phyloP scores from a whole-genome alignment of 1,140 invertebrate genomes.

The Zaprionus ghesquierei region DNA sequence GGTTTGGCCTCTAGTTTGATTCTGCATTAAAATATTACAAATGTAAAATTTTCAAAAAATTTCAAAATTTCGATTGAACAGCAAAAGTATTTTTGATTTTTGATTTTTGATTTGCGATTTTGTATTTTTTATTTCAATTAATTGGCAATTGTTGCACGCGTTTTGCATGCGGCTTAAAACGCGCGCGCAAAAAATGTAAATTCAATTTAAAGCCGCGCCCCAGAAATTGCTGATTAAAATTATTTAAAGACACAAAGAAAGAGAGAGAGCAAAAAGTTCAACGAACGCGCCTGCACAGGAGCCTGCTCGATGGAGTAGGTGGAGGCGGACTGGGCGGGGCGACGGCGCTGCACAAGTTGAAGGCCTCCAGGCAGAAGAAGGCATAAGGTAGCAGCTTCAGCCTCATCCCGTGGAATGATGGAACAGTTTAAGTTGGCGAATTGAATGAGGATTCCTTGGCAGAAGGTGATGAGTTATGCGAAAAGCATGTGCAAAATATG shows the following conservation, averaged over 20 bases:
- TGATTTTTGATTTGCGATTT: background rate
- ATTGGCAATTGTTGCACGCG: slow-evolving; percentile 27
- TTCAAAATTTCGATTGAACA: too few relatives aligned
- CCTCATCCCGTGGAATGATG: slow-evolving; percentile 43
- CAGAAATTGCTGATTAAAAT: slow-evolving; percentile 23
- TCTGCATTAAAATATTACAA: too few relatives aligned
- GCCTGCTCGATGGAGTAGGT: background rate
- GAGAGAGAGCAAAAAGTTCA: background rate
- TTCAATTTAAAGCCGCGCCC: slow-evolving; percentile 34
- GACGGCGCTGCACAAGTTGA: slow-evolving; percentile 48
- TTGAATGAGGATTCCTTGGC: slow-evolving; percentile 23
- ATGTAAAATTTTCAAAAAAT: too few relatives aligned
- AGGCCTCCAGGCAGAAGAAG: slow-evolving; percentile 47
- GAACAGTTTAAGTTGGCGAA: slow-evolving; percentile 37
- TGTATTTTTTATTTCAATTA: slow-evolving; percentile 20
- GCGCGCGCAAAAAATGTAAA: slow-evolving; percentile 2
- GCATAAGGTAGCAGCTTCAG: background rate
- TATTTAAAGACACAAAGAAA: slow-evolving; percentile 28
- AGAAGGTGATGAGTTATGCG: slow-evolving; percentile 73
- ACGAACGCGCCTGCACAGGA: background rate
- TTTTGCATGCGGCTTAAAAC: slow-evolving; percentile 7
- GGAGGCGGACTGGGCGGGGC: slow-evolving; percentile 1
- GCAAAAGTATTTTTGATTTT: slow-evolving; percentile 12
- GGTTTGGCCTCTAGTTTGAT: too few relatives aligned
- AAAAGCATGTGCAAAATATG: slow-evolving; percentile 74